Base-by-base conservation (phyloP, 2,888 invertebrate species). In the Dryococelus australis region DNA sequence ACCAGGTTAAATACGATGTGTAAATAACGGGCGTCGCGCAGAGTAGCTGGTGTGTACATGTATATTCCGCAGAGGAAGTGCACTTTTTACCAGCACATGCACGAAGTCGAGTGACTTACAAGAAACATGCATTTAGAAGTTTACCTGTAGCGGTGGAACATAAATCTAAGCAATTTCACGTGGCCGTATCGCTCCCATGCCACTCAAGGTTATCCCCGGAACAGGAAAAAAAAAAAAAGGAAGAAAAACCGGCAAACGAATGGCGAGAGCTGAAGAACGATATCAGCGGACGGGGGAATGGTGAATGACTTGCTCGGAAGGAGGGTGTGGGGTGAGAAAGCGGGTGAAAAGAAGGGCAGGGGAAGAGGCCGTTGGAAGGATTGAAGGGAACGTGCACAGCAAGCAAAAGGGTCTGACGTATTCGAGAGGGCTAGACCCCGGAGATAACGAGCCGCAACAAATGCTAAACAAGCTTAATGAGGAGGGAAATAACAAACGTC, bases 151-250 rank as follows among this genome's bases (percentile, higher is more conserved):
- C 16, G 65, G 65, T 20, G 65, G 65, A 16, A 24, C 65, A 65
- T 65, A 65, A 65, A 65, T 65, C 65, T 24, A 65, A 65, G 65
- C 24, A 65, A 65, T 65, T 65, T 65, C 65, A 65, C 65, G 65
- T 24, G 65, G 65, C 65, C 65, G 65, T 65, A 65, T 65, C 65
- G 65, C 65, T 65, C 16, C 65, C 65, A 65, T 16, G 65, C 65
- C 65, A 65, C 65, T 65, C 65, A 65, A 24, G 65, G 65, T 24
- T 65, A 24, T 65, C 65, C 65, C 65, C 4, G 65, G 65, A 65
- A 65, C 20, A 65, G 65, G 24, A 16, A 20, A 6, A 65, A 24
- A 65, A 24, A 65, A 24, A 65, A 5, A 16, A 65, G 65, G n/a
- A n/a, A n/a, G n/a, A n/a, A n/a, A n/a, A n/a, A n/a, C n/a, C n/a